Conservation (phyloP, 2,888 invertebrate species). For the Spisula subtruncata region DNA sequence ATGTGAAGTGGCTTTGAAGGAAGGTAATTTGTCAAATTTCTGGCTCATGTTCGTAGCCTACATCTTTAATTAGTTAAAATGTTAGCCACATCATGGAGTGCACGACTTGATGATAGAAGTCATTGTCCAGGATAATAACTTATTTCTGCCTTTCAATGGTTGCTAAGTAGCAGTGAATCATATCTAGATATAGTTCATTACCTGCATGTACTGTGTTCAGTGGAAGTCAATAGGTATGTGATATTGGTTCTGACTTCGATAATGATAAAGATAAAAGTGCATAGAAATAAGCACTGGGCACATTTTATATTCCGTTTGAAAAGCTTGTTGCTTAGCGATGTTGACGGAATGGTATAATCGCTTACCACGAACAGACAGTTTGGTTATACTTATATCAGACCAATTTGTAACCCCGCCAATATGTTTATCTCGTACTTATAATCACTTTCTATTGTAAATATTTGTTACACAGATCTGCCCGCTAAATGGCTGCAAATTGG, state of each 20-base stretch:
- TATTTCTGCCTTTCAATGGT: no score
- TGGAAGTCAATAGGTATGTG: no score
- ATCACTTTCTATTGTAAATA: slow-evolving; percentile 14
- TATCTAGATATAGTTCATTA: no score
- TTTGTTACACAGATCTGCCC: background rate
- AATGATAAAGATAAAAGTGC: no score
- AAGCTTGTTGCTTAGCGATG: background rate
- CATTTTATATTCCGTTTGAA: background rate
- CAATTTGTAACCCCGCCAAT: background rate
- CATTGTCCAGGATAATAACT: no score
- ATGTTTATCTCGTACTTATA: background rate
- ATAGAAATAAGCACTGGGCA: no score
- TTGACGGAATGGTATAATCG: background rate
- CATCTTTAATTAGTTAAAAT: no score
- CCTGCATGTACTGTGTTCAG: no score
- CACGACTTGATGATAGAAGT: no score
- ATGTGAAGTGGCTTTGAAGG: background rate
- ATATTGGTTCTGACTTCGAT: no score
- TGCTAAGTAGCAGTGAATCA: no score
- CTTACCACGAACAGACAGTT: background rate
- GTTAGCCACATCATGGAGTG: no score
- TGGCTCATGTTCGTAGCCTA: background rate
- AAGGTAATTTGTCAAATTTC: background rate
- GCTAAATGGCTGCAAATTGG: background rate
- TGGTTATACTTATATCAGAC: slow-evolving; percentile 2